These are phyloP conservation scores for Florisuga fusca DNA, from an alignment of 2,797 vertebrate genomes.

Conservation along the genomic window DNA sequence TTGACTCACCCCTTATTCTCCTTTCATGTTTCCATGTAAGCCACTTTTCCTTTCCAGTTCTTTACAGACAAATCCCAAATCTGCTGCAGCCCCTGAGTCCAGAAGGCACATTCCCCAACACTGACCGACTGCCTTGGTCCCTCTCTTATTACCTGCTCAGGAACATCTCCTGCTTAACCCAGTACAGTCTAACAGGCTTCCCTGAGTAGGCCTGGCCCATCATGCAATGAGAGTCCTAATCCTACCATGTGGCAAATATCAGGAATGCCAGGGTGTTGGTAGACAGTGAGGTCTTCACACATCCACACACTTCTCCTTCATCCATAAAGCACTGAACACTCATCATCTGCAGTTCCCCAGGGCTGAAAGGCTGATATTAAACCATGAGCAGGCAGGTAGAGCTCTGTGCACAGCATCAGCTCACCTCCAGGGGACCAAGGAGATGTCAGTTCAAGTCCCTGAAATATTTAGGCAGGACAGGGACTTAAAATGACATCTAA, in stretches of 20 bases:
- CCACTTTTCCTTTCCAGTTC: neutral
- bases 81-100: neutral
- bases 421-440: neutral
- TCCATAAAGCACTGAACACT: neutral
- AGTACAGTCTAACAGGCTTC: neutral
- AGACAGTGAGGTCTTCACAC: neutral
- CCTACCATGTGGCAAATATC: neutral
- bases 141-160: neutral
- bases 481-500: neutral
- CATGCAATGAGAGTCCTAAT: neutral
- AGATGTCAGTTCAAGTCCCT: neutral
- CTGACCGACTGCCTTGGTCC: neutral
- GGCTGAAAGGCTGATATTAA: neutral
- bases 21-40: neutral
- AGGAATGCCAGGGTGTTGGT: neutral
- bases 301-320: rapidly evolving
- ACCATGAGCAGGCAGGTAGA: neutral
- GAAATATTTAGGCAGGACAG: neutral
- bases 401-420: neutral
- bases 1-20: neutral
- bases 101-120: neutral
- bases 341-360: neutral
- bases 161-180: neutral
- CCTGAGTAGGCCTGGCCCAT: neutral
- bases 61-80: neutral